Conservation (phyloP, 2,797 vertebrate genomes). For the Mormyrops attenuatus region DNA sequence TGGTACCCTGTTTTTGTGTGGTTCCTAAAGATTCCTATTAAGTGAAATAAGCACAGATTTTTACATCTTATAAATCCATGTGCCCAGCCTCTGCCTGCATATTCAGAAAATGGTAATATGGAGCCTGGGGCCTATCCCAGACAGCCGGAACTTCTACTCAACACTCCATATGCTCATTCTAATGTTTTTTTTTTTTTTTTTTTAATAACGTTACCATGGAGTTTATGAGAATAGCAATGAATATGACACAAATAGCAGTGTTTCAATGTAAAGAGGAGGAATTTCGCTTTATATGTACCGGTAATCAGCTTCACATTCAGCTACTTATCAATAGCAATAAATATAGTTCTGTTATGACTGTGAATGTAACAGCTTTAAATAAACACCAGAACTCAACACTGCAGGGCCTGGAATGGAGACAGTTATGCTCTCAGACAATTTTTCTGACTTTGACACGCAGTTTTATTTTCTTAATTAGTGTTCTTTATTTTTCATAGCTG, state of each 20-base stretch:
- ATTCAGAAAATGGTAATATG: background rate
- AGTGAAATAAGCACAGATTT: conserved; percentile 9
- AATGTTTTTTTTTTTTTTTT: background rate
- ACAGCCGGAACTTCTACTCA: conserved; percentile 27
- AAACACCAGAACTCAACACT: background rate
- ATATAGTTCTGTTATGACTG: background rate
- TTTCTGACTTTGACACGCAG: background rate
- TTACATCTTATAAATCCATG: background rate
- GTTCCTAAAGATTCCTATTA: conserved; percentile 24
- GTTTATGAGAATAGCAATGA: background rate
- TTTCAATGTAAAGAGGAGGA: background rate
- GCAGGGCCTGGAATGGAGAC: background rate
- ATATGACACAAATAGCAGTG: background rate
- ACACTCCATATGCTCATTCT: background rate
- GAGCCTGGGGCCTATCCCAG: background rate
- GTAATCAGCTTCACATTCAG: background rate
- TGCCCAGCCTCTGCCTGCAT: background rate
- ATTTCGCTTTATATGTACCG: background rate
- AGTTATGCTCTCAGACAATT: background rate
- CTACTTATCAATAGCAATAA: background rate
- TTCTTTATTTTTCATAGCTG: background rate
- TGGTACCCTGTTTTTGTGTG: conserved; percentile 22
- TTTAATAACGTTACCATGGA: background rate
- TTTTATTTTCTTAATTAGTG: background rate
- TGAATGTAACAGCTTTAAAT: background rate